A percentile compares a stretch with the other conserved stretches of the same genome.
Conservation (phyloP, 2,888 invertebrate species). For the Hydrotaea diabolus region DNA sequence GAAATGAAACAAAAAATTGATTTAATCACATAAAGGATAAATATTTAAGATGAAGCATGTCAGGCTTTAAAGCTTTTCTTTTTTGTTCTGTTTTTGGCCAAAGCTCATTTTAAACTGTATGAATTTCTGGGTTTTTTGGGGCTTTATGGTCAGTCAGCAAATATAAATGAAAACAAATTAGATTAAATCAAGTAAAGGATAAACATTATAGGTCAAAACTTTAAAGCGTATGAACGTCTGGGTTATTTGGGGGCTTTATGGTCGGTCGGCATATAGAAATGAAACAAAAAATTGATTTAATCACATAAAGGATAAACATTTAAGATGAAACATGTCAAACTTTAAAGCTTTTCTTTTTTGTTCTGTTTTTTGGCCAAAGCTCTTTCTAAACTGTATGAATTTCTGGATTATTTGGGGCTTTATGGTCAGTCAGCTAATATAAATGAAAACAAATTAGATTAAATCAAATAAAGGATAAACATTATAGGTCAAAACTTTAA, state of each 20-base stretch:
- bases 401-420: no score
- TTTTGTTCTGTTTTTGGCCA: neutral
- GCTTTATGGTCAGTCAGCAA: no score
- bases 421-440: neutral
- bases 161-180: conserved; percentile 23
- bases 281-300: neutral
- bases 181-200: no score
- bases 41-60: conserved; percentile 44
- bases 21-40: neutral
- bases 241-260: neutral
- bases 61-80: conserved; percentile 53
- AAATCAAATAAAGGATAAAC: no score
- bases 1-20: no score
- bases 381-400: neutral
- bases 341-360: conserved; percentile 45
- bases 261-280: neutral
- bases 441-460: neutral
- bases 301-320: neutral
- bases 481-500: no score
- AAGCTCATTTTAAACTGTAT: neutral
- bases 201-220: no score
- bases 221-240: conserved; percentile 48
- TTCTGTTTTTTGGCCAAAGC: neutral
- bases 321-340: conserved; percentile 51
- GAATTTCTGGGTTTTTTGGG: neutral